A percentile compares a stretch with the other conserved stretches of the same genome.
phyloP scores from a whole-genome alignment of 2,797 vertebrate genomes.

The Thalassophryne amazonica region DNA sequence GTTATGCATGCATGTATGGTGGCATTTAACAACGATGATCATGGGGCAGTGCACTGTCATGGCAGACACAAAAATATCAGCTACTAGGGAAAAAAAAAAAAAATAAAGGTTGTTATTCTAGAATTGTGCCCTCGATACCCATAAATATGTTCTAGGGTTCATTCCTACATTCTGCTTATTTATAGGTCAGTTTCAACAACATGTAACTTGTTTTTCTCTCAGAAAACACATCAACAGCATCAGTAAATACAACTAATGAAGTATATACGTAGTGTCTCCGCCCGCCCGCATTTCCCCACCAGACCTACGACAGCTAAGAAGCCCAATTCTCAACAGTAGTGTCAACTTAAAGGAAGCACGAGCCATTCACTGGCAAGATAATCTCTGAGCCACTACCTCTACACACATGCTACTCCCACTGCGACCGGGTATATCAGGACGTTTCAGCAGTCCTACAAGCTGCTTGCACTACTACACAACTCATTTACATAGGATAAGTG shows the following conservation, averaged over 20 bases:
- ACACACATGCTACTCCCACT: slow-evolving; percentile 40
- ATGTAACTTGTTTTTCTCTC: background rate
- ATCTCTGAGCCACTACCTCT: slow-evolving; percentile 40
- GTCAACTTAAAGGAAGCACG: slow-evolving; percentile 56
- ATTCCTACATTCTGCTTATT: slow-evolving; percentile 4
- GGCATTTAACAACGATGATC: no score
- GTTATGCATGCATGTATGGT: no score
- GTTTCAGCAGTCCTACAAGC: slow-evolving; percentile 33
- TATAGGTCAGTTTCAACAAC: background rate
- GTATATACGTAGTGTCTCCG: background rate
- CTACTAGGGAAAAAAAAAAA: no score
- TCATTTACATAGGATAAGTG: slow-evolving; percentile 1
- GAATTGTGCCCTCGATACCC: no score
- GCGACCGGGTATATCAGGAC: slow-evolving; percentile 25
- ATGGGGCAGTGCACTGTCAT: no score
- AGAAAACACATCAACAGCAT: slow-evolving; percentile 5
- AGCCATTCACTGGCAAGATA: slow-evolving; percentile 43
- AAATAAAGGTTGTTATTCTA: no score
- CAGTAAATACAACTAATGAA: slow-evolving; percentile 3
- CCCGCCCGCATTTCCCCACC: no score
- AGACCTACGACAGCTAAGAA: slow-evolving; percentile 2
- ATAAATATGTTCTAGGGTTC: no score
- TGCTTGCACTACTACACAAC: slow-evolving; percentile 27
- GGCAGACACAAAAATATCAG: no score
- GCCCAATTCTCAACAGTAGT: slow-evolving; percentile 16